Evolutionary conservation across 1,140 invertebrate species (phyloP).

Genomic region (Condylostylus longicornis): DNA sequence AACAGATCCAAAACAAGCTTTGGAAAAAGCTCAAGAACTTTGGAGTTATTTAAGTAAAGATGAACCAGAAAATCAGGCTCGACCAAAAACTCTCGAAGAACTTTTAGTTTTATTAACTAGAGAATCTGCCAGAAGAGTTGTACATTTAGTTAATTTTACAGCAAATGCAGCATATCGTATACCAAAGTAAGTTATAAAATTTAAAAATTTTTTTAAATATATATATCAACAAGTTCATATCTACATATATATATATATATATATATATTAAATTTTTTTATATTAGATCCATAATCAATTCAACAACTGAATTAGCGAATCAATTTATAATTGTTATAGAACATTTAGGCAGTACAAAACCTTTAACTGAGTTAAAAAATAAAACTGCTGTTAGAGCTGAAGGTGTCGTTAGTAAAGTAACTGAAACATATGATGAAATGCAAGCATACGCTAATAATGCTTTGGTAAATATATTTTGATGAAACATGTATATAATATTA

Average conservation of each 20-base stretch:
- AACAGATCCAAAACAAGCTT: conserved; percentile 58
- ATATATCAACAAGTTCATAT: not conserved
- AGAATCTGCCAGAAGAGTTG: conserved; percentile 55
- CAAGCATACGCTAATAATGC: conserved; percentile 12
- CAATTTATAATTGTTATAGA: too few species aligned
- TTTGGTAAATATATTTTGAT: conserved; percentile 14
- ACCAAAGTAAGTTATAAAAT: conserved; percentile 33
- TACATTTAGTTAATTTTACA: conserved; percentile 58
- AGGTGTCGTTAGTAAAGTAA: not conserved
- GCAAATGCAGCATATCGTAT: conserved; percentile 38
- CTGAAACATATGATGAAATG: not conserved
- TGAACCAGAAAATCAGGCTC: conserved; percentile 67
- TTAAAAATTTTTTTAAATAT: not conserved
- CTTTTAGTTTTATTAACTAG: conserved; percentile 53
- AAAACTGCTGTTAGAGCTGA: not conserved
- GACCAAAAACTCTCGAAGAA: conserved; percentile 58
- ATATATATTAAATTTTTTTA: not conserved
- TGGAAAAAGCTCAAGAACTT: conserved; percentile 51
- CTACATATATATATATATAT: not conserved
- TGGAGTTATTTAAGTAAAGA: conserved; percentile 53
- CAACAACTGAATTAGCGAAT: conserved; percentile 24
- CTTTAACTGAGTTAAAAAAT: not conserved
- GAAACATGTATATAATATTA: not conserved
- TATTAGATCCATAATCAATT: conserved; percentile 19
- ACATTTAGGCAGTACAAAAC: too few species aligned